Evolutionary conservation across 2,888 invertebrate genomes (phyloP).

Genomic region (Ophioninae sp.): DNA sequence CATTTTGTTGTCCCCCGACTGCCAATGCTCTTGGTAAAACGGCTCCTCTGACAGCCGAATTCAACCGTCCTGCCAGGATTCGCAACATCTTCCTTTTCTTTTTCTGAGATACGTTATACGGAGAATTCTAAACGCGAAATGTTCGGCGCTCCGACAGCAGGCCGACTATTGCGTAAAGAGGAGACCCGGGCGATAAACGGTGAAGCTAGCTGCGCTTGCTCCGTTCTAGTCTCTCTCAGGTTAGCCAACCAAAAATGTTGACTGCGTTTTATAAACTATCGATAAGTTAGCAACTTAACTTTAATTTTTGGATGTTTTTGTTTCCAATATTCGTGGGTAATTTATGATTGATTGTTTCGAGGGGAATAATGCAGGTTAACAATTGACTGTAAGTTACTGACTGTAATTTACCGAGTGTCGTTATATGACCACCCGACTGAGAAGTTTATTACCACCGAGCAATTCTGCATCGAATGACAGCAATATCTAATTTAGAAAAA

Average conservation of each 20-base stretch:
- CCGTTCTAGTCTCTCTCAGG: not conserved
- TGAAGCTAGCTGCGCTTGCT: constrained; percentile 28
- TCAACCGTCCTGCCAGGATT: constrained; percentile 69
- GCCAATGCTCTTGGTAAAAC: constrained; percentile 63
- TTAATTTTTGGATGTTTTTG: too few species aligned
- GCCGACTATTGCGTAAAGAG: constrained; percentile 58
- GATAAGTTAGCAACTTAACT: too few species aligned
- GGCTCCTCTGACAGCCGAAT: constrained; percentile 63
- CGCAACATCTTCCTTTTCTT: constrained; percentile 71
- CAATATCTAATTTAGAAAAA: too few species aligned
- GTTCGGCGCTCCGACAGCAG: constrained; percentile 33
- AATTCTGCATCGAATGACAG: too few species aligned
- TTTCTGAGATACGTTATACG: not conserved
- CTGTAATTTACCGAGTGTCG: too few species aligned
- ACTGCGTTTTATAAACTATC: too few species aligned
- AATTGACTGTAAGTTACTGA: too few species aligned
- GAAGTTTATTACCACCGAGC: too few species aligned
- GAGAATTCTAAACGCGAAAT: constrained; percentile 29
- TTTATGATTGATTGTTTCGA: too few species aligned
- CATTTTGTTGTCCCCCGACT: constrained; percentile 72
- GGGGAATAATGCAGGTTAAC: too few species aligned
- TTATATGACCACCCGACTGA: too few species aligned
- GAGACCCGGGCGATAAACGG: constrained; percentile 27
- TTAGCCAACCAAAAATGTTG: constrained; percentile 4
- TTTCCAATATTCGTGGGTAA: too few species aligned